A percentile compares a stretch with the other conserved stretches of the same genome.
Evolutionary conservation across 1,140 invertebrate species (phyloP).

Genomic region (Drosophila arawakana): DNA sequence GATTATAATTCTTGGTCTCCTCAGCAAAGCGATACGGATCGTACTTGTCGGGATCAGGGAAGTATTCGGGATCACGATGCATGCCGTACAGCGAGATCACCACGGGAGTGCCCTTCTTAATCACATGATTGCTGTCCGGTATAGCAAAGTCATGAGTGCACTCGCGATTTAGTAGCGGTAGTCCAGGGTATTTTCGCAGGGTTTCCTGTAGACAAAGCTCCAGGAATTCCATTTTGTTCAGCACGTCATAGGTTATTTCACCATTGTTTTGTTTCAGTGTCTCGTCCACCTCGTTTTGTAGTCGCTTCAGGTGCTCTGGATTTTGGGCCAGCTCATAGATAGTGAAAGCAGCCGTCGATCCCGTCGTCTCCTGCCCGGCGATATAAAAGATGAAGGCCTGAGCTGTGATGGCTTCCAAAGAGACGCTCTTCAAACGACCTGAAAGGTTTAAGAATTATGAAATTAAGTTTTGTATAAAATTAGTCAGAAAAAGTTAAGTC

Average conservation of each 20-base stretch:
- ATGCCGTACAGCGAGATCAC: constrained; percentile 84
- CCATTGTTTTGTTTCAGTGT: constrained; percentile 84
- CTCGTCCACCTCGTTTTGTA: constrained; percentile 86
- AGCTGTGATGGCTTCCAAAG: constrained; percentile 85
- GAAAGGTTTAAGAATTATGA: background rate
- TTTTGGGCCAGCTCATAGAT: constrained; percentile 87
- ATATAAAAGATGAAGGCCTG: constrained; percentile 88
- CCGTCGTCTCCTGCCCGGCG: constrained; percentile 91
- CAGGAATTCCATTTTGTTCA: constrained; percentile 86
- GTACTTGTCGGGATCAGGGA: constrained; percentile 88
- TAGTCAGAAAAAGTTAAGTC: too few species aligned
- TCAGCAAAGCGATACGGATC: constrained; percentile 88
- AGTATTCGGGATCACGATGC: constrained; percentile 86
- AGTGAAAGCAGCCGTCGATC: constrained; percentile 86
- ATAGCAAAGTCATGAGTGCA: constrained; percentile 84
- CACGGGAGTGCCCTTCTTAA: constrained; percentile 85
- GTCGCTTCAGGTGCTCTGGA: constrained; percentile 86
- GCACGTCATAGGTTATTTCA: constrained; percentile 85
- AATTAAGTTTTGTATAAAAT: too few species aligned
- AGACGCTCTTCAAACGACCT: constrained; percentile 73
- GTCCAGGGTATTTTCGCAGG: constrained; percentile 87
- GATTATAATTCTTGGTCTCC: constrained; percentile 79
- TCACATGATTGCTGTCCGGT: constrained; percentile 74
- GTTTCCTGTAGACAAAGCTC: constrained; percentile 87
- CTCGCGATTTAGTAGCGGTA: constrained; percentile 85